Conservation (phyloP, 2,797 vertebrate species). For the Prunella strophiata region DNA sequence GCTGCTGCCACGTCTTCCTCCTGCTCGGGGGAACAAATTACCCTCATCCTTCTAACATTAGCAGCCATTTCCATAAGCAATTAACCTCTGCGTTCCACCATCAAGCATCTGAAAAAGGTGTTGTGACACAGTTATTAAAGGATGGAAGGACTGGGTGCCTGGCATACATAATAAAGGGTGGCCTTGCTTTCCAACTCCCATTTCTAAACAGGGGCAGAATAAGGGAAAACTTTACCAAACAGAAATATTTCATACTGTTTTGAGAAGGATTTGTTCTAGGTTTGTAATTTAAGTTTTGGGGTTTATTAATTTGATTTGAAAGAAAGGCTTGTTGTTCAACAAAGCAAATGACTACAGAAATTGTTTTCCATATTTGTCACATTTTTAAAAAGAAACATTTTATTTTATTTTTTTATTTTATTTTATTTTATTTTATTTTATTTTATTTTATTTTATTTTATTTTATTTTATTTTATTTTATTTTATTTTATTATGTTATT, state of each 20-base stretch:
- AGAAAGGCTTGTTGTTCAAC: neutral
- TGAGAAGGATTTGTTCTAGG: neutral
- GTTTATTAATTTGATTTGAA: neutral
- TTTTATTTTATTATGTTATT: too few species aligned
- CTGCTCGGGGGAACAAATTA: neutral
- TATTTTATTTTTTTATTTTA: too few species aligned
- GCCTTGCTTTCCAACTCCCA: neutral
- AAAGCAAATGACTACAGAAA: neutral
- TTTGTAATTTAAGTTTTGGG: neutral
- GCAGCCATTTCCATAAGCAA: conserved; percentile 66
- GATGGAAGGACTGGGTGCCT: conserved; percentile 38
- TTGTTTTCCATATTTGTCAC: neutral
- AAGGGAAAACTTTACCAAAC: neutral
- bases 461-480: too few species aligned
- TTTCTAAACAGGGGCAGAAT: neutral
- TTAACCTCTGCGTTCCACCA: conserved; percentile 58
- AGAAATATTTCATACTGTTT: neutral
- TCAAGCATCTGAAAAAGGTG: conserved; percentile 64
- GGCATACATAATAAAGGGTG: conserved; percentile 30
- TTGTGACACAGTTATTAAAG: conserved; percentile 60
- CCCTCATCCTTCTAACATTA: conserved; percentile 52
- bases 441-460: neutral
- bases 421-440: too few species aligned
- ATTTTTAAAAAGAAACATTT: neutral
- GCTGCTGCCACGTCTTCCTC: neutral